Evolutionary conservation across 2,888 invertebrate species (phyloP), one percentile per base, ranked within the genome.

Genomic region (Eristalinus sepulchralis): DNA sequence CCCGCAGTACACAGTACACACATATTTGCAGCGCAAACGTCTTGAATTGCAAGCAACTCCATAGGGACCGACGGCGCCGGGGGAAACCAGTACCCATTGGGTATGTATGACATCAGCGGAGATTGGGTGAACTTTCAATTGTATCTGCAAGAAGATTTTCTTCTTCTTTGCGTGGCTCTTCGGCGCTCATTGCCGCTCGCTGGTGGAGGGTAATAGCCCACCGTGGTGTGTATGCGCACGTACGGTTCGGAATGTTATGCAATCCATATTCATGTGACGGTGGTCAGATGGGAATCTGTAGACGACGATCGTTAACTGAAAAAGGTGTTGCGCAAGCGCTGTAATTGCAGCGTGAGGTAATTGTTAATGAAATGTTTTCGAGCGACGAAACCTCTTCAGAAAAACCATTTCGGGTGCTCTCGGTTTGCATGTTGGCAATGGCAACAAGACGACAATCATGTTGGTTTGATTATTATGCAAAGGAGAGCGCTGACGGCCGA

Each of bases 71-170:
- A 27, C 27, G 2, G 27, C 27, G 27, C 33, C 60, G 17, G 31
- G 27, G 10, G 59, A 39, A 66, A 2, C 47, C 31, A 70, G 22
- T 22, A 60, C 60, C 73, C 67, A 75, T 83, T 78, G 68, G 17
- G 17, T 47, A 47, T 78, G 83, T 78, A 86, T 86, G 83, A 68
- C 78, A 78, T 79, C 83, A 71, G 75, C 24, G 59, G 59, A 72
- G 80, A 68, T 85, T 85, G 53, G 60, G 36, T 82, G 82, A 85
- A 85, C 85, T 82, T 85, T 85, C 83, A 86, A 83, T 86, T 86
- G 79, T 85, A 85, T 85, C 85, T 85, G 63, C 63, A 57, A 78
- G 72, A 63, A 68, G 68, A 70, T 78, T 73, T 68, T 73, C 68
- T 57, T 68, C 47, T 72, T 75, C 63, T 55, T n/a, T 13, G 55